Base-by-base conservation (phyloP, 2,113 vertebrate species). In the Chitala chitala region DNA sequence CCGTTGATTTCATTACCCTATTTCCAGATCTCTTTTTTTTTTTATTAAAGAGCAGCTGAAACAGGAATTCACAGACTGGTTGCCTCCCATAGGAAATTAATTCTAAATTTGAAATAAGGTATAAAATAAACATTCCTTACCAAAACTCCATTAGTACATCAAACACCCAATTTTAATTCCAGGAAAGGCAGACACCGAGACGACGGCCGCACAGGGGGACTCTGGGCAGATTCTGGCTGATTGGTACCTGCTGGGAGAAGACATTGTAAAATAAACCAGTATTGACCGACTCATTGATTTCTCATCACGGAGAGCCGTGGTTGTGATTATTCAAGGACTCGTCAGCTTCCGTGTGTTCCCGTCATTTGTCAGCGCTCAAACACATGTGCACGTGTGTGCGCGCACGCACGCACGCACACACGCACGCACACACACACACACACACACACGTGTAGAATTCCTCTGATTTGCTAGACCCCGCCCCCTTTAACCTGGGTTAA, bases 51-150 rank as follows among this genome's bases (percentile, higher is more conserved):
- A 54, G 4, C 64, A 79, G 78, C 76, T 81, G 72, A 84, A 75
- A 64, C 74, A 84, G 79, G 74, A 78, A 84, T 82, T 80, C 77
- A 40, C 68, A 70, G 53, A 72, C 75, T 78, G 68, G 33, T 24
- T 55, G 20, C 38, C 36, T 85, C 86, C 84, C 85, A 0, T 22
- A 88, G 85, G 87, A 90, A 86, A 89, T 89, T 78, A 86, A 73
- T 75, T 75, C 74, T 61, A 71, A 73, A 83, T 82, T 72, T 81
- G 76, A 88, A 81, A 78, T 82, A 76, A 85, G 82, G 79, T 71
- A 66, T 31, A 77, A 84, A 74, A 71, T 78, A 82, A 75, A 81
- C 76, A 85, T 78, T 71, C 76, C 80, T 59, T 71, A 46, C 64
- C 38, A 38, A 68, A 68, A 68, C 40, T 68, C 40, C 42, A 68